Percentiles rank a stretch among this genome's conserved stretches.
Conservation (phyloP, 2,113 vertebrate species). For the Rhea pennata region DNA sequence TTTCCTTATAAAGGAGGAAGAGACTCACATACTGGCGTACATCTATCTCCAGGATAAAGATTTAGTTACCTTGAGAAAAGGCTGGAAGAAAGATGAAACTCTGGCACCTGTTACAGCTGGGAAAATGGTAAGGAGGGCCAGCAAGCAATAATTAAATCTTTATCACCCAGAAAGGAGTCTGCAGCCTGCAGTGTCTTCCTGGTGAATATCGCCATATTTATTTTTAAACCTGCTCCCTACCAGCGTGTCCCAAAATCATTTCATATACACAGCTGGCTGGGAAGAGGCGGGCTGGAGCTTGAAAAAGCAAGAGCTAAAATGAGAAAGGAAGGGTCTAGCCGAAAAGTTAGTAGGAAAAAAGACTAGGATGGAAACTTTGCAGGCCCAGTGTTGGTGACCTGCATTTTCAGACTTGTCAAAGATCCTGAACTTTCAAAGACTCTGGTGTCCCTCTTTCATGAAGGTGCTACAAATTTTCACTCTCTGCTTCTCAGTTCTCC, state of each 20-base stretch:
- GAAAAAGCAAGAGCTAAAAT: slow-evolving; percentile 25
- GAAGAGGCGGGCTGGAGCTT: neutral
- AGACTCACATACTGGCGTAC: neutral
- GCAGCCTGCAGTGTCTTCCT: slow-evolving; percentile 17
- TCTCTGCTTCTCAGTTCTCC: neutral
- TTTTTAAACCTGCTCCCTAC: slow-evolving; percentile 54
- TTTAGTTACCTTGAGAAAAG: slow-evolving; percentile 56
- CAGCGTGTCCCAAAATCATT: slow-evolving; percentile 30
- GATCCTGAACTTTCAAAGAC: neutral
- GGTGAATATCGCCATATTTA: slow-evolving; percentile 46
- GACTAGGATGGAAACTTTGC: neutral
- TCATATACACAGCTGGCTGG: slow-evolving; percentile 22
- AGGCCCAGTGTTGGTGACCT: neutral
- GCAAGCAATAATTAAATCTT: slow-evolving; percentile 49
- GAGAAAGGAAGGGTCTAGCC: neutral
- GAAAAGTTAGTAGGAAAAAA: neutral
- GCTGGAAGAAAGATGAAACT: slow-evolving; percentile 12
- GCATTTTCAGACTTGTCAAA: neutral
- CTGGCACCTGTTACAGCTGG: slow-evolving; percentile 43
- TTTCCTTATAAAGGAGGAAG: slow-evolving; percentile 2
- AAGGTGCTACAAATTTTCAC: neutral
- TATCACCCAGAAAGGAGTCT: slow-evolving; percentile 21
- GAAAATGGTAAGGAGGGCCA: neutral
- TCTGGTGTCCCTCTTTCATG: neutral
- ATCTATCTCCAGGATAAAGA: slow-evolving; percentile 25